Evolutionary conservation across 1,140 invertebrate species (phyloP), one percentile per base, ranked within the genome.

Genomic region (Cheumatopsyche charites): DNA sequence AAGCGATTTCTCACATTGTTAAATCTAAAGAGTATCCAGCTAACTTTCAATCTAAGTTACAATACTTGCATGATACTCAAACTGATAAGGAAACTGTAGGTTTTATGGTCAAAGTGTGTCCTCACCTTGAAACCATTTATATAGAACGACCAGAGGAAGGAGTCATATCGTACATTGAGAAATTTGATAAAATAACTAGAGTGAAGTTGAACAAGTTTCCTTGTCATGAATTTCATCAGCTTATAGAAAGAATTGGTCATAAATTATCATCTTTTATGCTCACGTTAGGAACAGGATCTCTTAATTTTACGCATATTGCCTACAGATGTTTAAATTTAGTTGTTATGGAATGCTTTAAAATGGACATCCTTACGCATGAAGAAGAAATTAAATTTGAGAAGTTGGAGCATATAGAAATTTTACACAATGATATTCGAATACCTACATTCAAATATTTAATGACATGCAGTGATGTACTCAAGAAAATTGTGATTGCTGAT

Each of bases 151-250:
- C 88, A 0, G 84, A 86, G 4, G 74, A 80, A 21, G 86, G 86
- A 0, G 85, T 87, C 4, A 73, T 90, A 1, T 78, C 80, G 21
- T 79, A 81, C 15, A 76, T 90, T 15, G 83, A 84, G 58, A 80
- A 85, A 52, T 77, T 89, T 25, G 79, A 81, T 15, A 76, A 80
- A 47, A 70, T 88, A 17, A 83, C 82, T 74, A 87, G 85, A 72
- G 79, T 90, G 7, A 90, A 90, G 80, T 79, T 90, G 58, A 87
- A 87, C 55, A 87, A 87, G 78, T 87, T 88, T 75, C 82, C 84
- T 26, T 87, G 86, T 58, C 82, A 84, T 13, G 88, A 90, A 78
- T 74, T 90, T n/a, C 79, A 86, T 72, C 80, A 85, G 55, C 77
- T 88, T 29, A 78, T 90, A 11, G 84, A 85, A 74, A 84, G 82